Evolutionary conservation across 2,888 invertebrate genomes (phyloP).

Genomic region (Cryptus viduatorius): DNA sequence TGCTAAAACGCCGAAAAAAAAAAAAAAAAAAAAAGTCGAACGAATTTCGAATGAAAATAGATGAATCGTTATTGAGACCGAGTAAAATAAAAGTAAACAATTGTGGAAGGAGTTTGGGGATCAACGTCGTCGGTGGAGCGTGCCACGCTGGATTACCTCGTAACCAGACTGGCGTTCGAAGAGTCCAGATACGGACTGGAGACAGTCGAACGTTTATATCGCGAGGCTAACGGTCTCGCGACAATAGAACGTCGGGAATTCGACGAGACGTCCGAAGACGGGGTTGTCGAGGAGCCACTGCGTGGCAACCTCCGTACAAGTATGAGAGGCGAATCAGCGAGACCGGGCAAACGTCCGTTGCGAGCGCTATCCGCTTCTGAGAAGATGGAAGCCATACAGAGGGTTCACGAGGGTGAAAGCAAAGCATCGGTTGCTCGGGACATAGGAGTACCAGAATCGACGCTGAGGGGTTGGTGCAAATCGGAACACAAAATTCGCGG

Average conservation of each 20-base stretch:
- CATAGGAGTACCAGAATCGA: constrained; percentile 94
- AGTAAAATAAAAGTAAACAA: constrained; percentile 44
- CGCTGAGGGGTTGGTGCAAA: constrained; percentile 95
- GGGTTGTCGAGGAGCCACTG: constrained; percentile 68
- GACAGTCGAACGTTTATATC: constrained; percentile 40
- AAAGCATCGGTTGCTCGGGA: constrained; percentile 94
- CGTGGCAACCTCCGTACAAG: constrained; percentile 44
- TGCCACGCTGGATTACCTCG: constrained; percentile 67
- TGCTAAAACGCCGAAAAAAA: background rate
- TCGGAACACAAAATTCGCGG: constrained; percentile 92
- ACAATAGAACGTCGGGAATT: constrained; percentile 65
- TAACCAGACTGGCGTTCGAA: constrained; percentile 62
- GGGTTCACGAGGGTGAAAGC: constrained; percentile 94
- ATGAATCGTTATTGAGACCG: background rate
- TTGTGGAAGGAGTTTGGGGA: constrained; percentile 67
- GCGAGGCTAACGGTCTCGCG: constrained; percentile 30
- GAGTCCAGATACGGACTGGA: constrained; percentile 54
- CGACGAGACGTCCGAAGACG: constrained; percentile 73
- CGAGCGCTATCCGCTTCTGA: constrained; percentile 91
- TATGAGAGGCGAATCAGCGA: constrained; percentile 87
- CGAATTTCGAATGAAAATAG: constrained; percentile 11
- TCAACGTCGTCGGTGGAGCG: constrained; percentile 64
- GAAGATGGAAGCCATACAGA: constrained; percentile 92
- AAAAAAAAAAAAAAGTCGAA: background rate
- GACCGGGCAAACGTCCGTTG: constrained; percentile 91